phyloP scores from a whole-genome alignment of 2,797 vertebrate species.

The Gallirallus australis region DNA sequence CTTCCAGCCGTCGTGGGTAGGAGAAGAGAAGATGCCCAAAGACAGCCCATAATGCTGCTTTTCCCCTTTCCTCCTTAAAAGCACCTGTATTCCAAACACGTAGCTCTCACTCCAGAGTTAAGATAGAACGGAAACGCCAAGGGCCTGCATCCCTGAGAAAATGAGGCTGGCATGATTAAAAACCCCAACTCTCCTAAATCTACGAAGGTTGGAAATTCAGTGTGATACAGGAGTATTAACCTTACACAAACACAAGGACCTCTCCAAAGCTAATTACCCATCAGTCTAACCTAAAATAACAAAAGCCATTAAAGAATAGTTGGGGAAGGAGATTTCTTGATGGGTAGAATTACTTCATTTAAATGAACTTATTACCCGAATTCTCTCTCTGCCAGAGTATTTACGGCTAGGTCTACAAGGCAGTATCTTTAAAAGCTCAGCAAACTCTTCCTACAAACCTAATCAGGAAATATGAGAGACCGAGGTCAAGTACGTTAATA shows the following conservation, averaged over 20 bases:
- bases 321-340: background rate
- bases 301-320: slow-evolving; percentile 6
- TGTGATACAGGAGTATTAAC: background rate
- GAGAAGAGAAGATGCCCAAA: background rate
- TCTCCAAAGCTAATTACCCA: slow-evolving; percentile 43
- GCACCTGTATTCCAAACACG: background rate
- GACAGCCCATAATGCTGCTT: rapidly evolving
- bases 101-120: background rate
- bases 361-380: slow-evolving; percentile 8
- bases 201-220: slow-evolving; percentile 22
- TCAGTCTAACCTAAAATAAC: background rate
- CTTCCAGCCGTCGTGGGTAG: rapidly evolving
- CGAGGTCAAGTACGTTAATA: slow-evolving; percentile 39
- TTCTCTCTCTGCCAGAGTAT: background rate
- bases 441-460: slow-evolving; percentile 12
- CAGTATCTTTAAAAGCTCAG: background rate
- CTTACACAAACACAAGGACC: background rate
- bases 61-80: background rate
- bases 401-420: background rate
- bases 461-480: slow-evolving; percentile 10
- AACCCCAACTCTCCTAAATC: background rate
- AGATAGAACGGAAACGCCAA: slow-evolving; percentile 33
- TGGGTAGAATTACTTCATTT: slow-evolving; percentile 7
- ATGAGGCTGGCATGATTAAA: slow-evolving; percentile 21
- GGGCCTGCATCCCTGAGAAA: background rate